Conservation (phyloP, 35 echinoderm and acorn worm genomes). For the Stichopus chloronotus region DNA sequence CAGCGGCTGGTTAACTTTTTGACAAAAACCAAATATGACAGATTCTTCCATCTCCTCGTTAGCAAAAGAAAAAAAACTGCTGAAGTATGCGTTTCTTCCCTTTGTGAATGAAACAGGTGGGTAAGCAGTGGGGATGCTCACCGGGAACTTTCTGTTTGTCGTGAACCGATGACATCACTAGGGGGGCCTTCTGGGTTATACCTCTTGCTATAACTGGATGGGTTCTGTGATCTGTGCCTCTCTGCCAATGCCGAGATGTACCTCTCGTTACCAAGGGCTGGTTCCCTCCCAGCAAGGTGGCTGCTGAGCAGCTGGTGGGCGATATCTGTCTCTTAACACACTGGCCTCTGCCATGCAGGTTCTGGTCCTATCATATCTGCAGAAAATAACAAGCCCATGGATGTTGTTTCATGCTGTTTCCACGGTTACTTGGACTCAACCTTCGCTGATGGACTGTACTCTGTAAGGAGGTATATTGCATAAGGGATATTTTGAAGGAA, state of each 20-base stretch:
- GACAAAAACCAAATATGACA: background rate
- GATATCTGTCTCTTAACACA: background rate
- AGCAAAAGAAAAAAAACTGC: background rate
- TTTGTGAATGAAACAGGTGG: slow-evolving; percentile 25
- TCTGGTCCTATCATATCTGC: background rate
- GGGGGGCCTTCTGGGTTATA: background rate
- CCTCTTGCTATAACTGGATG: background rate
- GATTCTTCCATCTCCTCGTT: background rate
- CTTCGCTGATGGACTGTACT: background rate
- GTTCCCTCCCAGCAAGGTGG: slow-evolving; percentile 25
- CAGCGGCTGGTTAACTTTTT: background rate
- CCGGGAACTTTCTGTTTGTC: background rate
- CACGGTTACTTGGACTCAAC: background rate
- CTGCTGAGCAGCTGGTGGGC: background rate
- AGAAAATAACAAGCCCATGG: slow-evolving; percentile 16
- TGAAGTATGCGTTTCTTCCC: background rate
- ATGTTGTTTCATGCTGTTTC: slow-evolving; percentile 9
- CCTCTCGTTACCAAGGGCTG: background rate
- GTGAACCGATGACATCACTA: slow-evolving; percentile 31
- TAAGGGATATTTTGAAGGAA: no score
- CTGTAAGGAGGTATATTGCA: no score
- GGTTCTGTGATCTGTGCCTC: background rate
- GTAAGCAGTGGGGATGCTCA: slow-evolving; percentile 14
- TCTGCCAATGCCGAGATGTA: background rate
- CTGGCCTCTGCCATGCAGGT: background rate